phyloP scores from a whole-genome alignment of 2,113 vertebrate species.

The Mustela lutreola region DNA sequence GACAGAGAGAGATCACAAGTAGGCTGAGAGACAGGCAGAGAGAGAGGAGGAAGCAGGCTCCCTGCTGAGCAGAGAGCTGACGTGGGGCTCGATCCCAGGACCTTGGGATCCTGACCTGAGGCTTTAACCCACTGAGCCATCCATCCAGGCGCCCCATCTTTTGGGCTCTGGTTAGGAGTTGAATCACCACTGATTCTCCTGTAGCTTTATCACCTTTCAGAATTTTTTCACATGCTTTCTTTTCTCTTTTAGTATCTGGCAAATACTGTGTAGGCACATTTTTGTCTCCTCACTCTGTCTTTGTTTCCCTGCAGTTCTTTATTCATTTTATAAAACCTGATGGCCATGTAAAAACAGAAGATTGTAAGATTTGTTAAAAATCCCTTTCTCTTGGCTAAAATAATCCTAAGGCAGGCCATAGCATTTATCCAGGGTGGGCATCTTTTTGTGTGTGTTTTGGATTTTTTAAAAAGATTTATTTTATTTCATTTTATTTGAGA shows the following conservation, averaged over 20 bases:
- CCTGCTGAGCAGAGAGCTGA: too few relatives aligned
- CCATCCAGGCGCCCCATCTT: too few relatives aligned
- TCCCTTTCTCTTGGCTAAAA: slow-evolving; percentile 38
- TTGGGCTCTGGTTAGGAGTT: background rate
- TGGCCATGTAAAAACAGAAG: slow-evolving; percentile 49
- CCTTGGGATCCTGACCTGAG: too few relatives aligned
- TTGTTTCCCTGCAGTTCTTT: background rate
- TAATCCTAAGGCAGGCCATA: background rate
- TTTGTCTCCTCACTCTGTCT: background rate
- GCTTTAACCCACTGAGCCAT: too few relatives aligned
- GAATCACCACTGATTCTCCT: background rate
- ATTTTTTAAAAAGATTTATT: background rate
- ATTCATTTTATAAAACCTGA: background rate
- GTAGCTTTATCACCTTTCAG: slow-evolving; percentile 2
- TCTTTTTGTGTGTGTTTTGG: background rate
- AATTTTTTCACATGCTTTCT: background rate
- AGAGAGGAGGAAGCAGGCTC: too few relatives aligned
- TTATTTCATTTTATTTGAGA: background rate
- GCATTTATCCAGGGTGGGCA: background rate
- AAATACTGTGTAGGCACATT: background rate
- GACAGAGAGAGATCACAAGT: too few relatives aligned
- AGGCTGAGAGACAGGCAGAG: too few relatives aligned
- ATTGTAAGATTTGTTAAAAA: slow-evolving; percentile 21
- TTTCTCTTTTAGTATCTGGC: slow-evolving; percentile 44
- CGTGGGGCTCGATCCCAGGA: too few relatives aligned